Evolutionary conservation across 2,888 invertebrate species (phyloP).

Genomic region (Mechanitis messenoides): DNA sequence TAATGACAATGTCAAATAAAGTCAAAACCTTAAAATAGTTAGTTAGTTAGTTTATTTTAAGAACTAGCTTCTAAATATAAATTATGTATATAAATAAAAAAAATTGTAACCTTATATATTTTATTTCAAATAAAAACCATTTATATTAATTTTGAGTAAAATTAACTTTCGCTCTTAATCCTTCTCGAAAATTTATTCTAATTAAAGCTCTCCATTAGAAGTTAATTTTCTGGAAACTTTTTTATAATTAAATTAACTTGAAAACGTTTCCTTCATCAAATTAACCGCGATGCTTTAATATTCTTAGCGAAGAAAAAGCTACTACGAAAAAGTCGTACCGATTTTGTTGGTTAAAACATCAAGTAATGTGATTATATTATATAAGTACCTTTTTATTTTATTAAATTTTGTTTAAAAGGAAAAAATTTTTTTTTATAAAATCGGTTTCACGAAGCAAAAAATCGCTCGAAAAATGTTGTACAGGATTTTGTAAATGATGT

Average conservation of each 20-base stretch:
- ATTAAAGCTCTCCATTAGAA: slow-evolving; percentile 38
- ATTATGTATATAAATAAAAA: too few relatives aligned
- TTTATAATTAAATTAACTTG: slow-evolving; percentile 46
- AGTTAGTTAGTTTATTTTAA: too few relatives aligned
- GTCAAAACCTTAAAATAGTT: too few relatives aligned
- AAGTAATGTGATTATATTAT: background rate
- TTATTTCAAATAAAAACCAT: background rate
- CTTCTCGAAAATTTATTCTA: slow-evolving; percentile 26
- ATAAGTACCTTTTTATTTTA: too few relatives aligned
- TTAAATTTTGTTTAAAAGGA: too few relatives aligned
- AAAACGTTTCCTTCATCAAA: slow-evolving; percentile 42
- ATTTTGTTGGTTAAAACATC: background rate
- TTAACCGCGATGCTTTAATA: slow-evolving; percentile 34
- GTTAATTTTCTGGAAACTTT: slow-evolving; percentile 43
- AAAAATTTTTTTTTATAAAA: too few relatives aligned
- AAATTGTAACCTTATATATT: too few relatives aligned
- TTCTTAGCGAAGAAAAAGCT: slow-evolving; percentile 11
- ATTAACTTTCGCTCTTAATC: slow-evolving; percentile 12
- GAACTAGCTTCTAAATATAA: too few relatives aligned
- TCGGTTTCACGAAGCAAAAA: too few relatives aligned
- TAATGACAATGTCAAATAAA: too few relatives aligned
- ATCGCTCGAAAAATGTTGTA: too few relatives aligned
- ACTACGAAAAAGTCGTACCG: slow-evolving; percentile 6
- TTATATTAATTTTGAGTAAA: background rate
- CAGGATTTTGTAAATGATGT: too few relatives aligned